A percentile compares a stretch with the other conserved stretches of the same genome.
phyloP scores from a whole-genome alignment of 2,113 vertebrate genomes.

The Gracilinanus agilis region DNA sequence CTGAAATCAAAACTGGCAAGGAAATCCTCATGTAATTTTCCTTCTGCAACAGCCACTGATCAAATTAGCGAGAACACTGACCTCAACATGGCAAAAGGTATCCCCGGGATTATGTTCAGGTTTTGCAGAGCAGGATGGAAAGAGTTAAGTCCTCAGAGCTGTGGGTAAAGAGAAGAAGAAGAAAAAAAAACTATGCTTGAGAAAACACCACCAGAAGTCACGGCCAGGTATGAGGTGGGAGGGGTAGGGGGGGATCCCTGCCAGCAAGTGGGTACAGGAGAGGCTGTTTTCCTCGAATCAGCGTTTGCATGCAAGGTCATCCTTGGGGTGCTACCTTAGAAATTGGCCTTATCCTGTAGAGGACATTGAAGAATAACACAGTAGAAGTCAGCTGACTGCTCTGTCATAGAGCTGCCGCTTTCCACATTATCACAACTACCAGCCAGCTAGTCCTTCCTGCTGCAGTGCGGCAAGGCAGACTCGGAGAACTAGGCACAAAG shows the following conservation, averaged over 20 bases:
- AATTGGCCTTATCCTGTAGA: conserved; percentile 81
- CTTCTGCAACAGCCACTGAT: background rate
- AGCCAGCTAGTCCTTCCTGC: conserved; percentile 86
- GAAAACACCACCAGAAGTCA: conserved; percentile 24
- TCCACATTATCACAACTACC: conserved; percentile 87
- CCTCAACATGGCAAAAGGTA: fast-evolving
- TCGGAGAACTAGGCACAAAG: conserved; percentile 82
- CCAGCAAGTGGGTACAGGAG: background rate
- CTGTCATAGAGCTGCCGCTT: conserved; percentile 90
- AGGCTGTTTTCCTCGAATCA: background rate
- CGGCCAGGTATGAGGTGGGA: conserved; percentile 52
- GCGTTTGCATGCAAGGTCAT: conserved; percentile 79
- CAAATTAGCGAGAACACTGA: fast-evolving
- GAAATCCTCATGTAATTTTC: background rate
- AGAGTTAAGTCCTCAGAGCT: conserved; percentile 61
- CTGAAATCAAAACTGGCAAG: conserved; percentile 12
- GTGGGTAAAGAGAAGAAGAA: background rate
- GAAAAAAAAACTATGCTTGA: conserved; percentile 59
- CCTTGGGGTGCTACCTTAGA: conserved; percentile 84
- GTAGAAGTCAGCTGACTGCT: conserved; percentile 92
- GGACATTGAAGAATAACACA: conserved; percentile 87
- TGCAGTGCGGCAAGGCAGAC: conserved; percentile 86
- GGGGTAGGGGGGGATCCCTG: background rate
- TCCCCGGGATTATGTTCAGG: conserved; percentile 1
- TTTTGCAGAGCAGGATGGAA: conserved; percentile 47